Evolutionary conservation across 2,888 invertebrate species (phyloP).

Genomic region (Eustalomyia histrio): DNA sequence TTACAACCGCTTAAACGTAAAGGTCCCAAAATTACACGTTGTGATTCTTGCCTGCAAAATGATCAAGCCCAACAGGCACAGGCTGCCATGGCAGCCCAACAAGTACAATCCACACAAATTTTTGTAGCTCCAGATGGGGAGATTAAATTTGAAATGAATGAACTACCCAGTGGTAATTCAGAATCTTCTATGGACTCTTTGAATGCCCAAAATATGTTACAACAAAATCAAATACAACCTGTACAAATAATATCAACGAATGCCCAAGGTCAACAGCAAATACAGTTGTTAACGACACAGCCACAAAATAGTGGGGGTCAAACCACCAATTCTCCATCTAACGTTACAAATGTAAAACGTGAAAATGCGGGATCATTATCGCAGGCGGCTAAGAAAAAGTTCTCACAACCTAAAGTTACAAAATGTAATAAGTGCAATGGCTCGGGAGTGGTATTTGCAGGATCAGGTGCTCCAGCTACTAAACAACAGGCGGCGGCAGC

Average conservation of each 20-base stretch:
- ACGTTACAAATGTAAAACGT: conserved; percentile 67
- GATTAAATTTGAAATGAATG: conserved; percentile 82
- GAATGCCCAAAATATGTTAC: conserved; percentile 81
- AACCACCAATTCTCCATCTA: not conserved
- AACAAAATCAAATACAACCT: conserved; percentile 72
- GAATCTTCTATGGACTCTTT: conserved; percentile 74
- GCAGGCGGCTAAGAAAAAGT: conserved; percentile 79
- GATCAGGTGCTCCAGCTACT: conserved; percentile 69
- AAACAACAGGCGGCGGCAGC: conserved; percentile 64
- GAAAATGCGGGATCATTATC: conserved; percentile 81
- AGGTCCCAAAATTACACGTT: conserved; percentile 83
- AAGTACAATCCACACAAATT: conserved; percentile 81
- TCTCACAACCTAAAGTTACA: conserved; percentile 82
- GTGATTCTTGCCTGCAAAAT: conserved; percentile 83
- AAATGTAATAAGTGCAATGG: conserved; percentile 95
- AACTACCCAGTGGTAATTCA: conserved; percentile 76
- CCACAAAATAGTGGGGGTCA: conserved; percentile 29
- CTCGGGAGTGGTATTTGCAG: conserved; percentile 86
- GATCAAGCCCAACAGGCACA: conserved; percentile 78
- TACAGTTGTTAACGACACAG: conserved; percentile 70
- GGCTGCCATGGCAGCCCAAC: conserved; percentile 68
- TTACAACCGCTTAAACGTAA: conserved; percentile 82
- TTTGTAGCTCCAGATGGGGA: conserved; percentile 85
- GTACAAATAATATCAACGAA: conserved; percentile 75
- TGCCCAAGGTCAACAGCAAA: conserved; percentile 73